Base-by-base conservation (phyloP, 2,888 invertebrate species). In the Chalcosyrphus nemorum region DNA sequence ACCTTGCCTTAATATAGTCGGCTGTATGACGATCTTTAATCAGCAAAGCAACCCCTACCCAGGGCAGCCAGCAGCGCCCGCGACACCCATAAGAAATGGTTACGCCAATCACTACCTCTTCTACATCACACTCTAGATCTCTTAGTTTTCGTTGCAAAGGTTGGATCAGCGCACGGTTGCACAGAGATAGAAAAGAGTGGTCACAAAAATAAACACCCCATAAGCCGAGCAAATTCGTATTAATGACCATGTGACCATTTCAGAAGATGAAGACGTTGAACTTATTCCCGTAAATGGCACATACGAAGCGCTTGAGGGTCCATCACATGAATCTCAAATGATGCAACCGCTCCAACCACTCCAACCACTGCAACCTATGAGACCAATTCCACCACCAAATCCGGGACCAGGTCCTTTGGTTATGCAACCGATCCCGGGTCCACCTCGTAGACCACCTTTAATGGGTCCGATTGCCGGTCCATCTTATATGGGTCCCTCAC, bases 101-200 rank as follows among this genome's bases (percentile, higher is more conserved):
- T 75, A 65, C 50, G 24, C 63, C 17, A 78, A 75, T 66, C 78
- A 82, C 11, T 86, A 78, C 35, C 68, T 82, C 15, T 32, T 86
- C 57, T 86, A 75, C 47, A 78, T 82, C 56, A 21, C 74, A 65
- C 65, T 57, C n/a, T 75, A 75, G 65, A 56, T 29, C 35, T 7
- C 27, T 41, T 38, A 41, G 32, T 52, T 35, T 47, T 45, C 45
- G 74, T 75, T 56, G 74, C 65, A 65, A 47, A 4, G 65, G 65
- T 65, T 74, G 72, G 72, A 74, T 74, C 29, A 74, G 17, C 43
- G 56, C 63, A 74, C 65, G 74, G 74, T 65, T 71, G 57, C 70
- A 59, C 70, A 71, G 1, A n/a, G n/a, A n/a, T n/a, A n/a, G n/a
- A n/a, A 24, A 24, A 13, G 17, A 56, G 11, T 65, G 74, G 45